phyloP scores from a whole-genome alignment of 2,888 invertebrate genomes.

The Caenorhabditis plicata region DNA sequence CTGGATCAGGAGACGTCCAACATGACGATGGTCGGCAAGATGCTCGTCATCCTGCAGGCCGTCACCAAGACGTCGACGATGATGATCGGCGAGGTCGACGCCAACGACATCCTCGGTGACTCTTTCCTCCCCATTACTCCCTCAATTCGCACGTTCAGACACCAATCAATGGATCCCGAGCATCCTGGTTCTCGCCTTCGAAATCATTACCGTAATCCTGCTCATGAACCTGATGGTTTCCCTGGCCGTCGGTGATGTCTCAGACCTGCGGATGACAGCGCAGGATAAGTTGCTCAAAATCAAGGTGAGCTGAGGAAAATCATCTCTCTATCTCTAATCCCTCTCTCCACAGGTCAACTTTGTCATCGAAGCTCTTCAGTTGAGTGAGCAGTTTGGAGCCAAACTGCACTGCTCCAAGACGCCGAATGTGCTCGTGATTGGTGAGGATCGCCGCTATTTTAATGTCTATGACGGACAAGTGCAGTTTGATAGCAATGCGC shows the following conservation, averaged over 20 bases:
- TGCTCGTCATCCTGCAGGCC: constrained; percentile 56
- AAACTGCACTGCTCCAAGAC: constrained; percentile 34
- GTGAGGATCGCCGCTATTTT: constrained; percentile 27
- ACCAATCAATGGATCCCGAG: constrained; percentile 60
- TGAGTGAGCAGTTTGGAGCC: constrained; percentile 48
- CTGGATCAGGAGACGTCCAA: constrained; percentile 34
- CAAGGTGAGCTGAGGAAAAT: constrained; percentile 32
- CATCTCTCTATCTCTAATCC: not conserved
- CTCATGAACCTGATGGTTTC: constrained; percentile 64
- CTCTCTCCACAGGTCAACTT: constrained; percentile 48
- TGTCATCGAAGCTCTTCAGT: constrained; percentile 59
- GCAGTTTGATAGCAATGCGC: constrained; percentile 3
- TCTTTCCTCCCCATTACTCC: too few species aligned
- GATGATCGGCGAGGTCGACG: constrained; percentile 63
- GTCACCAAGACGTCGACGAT: constrained; percentile 64
- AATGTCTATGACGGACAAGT: constrained; percentile 3
- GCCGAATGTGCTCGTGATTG: constrained; percentile 50
- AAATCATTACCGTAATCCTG: constrained; percentile 63
- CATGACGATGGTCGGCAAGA: constrained; percentile 36
- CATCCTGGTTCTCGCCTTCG: constrained; percentile 58
- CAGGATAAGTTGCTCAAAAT: constrained; percentile 61
- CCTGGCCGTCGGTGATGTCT: constrained; percentile 62
- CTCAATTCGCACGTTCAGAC: constrained; percentile 13
- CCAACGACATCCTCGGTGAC: constrained; percentile 48
- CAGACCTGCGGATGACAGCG: constrained; percentile 52